Conservation (phyloP, 2,113 vertebrate species). For the Tachysurus vachellii region DNA sequence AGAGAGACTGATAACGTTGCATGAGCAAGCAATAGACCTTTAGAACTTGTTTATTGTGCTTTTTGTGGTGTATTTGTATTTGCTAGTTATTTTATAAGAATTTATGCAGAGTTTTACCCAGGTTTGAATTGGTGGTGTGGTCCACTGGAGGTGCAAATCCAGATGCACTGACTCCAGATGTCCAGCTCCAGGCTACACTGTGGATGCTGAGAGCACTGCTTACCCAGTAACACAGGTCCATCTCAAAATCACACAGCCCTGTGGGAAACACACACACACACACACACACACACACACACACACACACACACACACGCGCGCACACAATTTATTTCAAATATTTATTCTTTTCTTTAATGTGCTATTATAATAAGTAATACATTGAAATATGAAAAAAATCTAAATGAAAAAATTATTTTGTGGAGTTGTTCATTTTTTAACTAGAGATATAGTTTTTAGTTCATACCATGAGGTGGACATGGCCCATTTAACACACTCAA, state of each 20-base stretch:
- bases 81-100: background rate
- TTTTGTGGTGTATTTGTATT: too few species aligned
- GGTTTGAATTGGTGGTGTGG: slow-evolving; percentile 66
- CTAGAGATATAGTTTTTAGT: background rate
- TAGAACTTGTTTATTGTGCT: background rate
- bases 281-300: background rate
- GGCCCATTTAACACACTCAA: slow-evolving; percentile 66
- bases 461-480: slow-evolving; percentile 68
- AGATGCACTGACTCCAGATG: slow-evolving; percentile 50
- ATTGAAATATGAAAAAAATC: too few species aligned
- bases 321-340: background rate
- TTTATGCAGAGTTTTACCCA: slow-evolving; percentile 57
- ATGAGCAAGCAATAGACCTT: background rate
- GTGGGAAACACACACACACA: background rate
- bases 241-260: slow-evolving; percentile 80
- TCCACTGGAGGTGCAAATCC: slow-evolving; percentile 25
- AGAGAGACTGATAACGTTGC: background rate
- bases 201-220: slow-evolving; percentile 57
- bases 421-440: background rate
- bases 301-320: too few species aligned
- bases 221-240: slow-evolving; percentile 73
- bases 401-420: too few species aligned
- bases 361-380: background rate
- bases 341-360: background rate
- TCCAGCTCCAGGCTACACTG: slow-evolving; percentile 71